Conservation (phyloP, 2,113 vertebrate species). For the Saguinus imperator region DNA sequence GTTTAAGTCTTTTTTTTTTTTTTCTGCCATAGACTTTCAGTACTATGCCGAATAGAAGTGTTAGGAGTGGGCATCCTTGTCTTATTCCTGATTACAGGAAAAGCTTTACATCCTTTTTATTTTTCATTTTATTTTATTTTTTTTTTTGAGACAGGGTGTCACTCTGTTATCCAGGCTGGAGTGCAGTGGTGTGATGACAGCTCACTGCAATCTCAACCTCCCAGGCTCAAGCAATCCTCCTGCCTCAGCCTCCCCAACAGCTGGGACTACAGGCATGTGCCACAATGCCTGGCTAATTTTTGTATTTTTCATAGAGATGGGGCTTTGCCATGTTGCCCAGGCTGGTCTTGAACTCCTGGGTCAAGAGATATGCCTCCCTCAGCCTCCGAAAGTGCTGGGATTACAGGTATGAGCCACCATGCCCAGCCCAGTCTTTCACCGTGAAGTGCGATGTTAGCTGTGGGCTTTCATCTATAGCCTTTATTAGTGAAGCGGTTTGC, state of each 20-base stretch:
- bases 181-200: not conserved
- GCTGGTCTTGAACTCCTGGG: too few relatives aligned
- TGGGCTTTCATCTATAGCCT: not conserved
- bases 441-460: not conserved
- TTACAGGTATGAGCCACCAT: not conserved
- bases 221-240: too few relatives aligned
- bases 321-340: too few relatives aligned
- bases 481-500: not conserved
- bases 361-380: not conserved
- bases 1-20: too few relatives aligned
- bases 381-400: not conserved
- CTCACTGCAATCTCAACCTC: too few relatives aligned
- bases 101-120: not conserved
- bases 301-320: too few relatives aligned
- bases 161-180: not conserved
- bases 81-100: not conserved
- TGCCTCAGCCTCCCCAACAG: too few relatives aligned
- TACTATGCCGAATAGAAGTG: not conserved
- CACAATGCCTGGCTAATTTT: too few relatives aligned
- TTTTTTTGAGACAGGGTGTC: not conserved
- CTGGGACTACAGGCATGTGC: too few relatives aligned
- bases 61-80: not conserved
- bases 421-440: not conserved
- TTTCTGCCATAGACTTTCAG: not conserved
- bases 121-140: not conserved